Evolutionary conservation across 2,113 vertebrate species (phyloP).

Genomic region (Sclerurus mexicanus): DNA sequence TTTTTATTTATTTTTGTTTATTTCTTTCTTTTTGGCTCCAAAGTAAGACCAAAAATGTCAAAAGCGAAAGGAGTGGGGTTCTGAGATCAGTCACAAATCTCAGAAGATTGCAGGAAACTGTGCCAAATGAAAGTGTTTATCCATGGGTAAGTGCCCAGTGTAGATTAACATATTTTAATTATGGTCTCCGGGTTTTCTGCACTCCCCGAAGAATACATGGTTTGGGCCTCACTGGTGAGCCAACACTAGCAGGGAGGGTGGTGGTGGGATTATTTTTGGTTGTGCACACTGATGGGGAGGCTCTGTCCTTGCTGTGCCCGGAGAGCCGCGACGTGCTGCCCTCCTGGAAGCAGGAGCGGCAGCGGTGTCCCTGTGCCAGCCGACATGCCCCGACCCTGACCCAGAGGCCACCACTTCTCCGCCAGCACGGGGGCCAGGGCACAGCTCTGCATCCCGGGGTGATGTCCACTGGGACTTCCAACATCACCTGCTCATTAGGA

Average conservation of each 20-base stretch:
- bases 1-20: background rate
- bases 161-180: conserved; percentile 72
- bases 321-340: rapidly evolving
- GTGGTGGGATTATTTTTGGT: background rate
- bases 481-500: conserved; percentile 37
- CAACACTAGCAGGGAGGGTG: background rate
- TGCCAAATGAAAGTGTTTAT: conserved; percentile 65
- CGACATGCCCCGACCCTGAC: background rate
- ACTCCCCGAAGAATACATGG: background rate
- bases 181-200: conserved; percentile 13
- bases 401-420: background rate
- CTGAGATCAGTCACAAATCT: conserved; percentile 48
- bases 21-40: background rate
- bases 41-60: background rate
- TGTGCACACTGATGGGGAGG: background rate
- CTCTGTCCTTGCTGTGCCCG: rapidly evolving
- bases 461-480: background rate
- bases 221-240: conserved; percentile 36
- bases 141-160: conserved; percentile 62
- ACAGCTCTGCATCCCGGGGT: background rate
- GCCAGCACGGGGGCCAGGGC: rapidly evolving
- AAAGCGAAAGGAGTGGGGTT: background rate
- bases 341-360: background rate
- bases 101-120: conserved; percentile 10
- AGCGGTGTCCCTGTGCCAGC: background rate